phyloP scores from a whole-genome alignment of 2,888 invertebrate species.

The Oligia fasciuncula region DNA sequence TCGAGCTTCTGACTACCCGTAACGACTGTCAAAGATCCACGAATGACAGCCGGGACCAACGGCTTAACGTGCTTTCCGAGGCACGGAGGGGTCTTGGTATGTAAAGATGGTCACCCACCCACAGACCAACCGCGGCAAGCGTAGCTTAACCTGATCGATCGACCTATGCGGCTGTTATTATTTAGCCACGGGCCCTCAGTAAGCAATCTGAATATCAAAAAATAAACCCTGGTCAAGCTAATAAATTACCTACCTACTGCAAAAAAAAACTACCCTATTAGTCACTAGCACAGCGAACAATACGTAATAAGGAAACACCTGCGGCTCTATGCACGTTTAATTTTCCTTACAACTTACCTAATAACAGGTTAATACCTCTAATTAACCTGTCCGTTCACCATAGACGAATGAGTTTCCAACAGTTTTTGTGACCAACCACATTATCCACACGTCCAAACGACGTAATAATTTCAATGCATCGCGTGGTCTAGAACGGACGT shows the following conservation, averaged over 20 bases:
- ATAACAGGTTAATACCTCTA: conserved; percentile 21
- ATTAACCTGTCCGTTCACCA: conserved; percentile 28
- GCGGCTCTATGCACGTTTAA: not conserved
- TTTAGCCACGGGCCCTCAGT: not conserved
- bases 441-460: conserved; percentile 13
- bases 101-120: no score
- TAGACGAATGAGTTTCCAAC: conserved; percentile 30
- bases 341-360: conserved; percentile 12
- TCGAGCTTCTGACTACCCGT: no score
- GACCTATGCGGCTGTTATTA: no score
- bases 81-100: no score
- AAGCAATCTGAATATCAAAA: not conserved
- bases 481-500: conserved; percentile 27
- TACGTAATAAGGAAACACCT: not conserved
- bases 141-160: no score
- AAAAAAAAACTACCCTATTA: not conserved
- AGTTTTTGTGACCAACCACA: conserved; percentile 13
- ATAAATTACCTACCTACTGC: not conserved
- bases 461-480: conserved; percentile 43
- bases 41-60: no score
- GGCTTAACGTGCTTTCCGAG: no score
- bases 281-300: not conserved
- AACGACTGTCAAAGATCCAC: no score
- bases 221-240: not conserved
- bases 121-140: no score